Evolutionary conservation across 2,797 vertebrate genomes (phyloP).

Genomic region (Melanotaenia maccullochi): DNA sequence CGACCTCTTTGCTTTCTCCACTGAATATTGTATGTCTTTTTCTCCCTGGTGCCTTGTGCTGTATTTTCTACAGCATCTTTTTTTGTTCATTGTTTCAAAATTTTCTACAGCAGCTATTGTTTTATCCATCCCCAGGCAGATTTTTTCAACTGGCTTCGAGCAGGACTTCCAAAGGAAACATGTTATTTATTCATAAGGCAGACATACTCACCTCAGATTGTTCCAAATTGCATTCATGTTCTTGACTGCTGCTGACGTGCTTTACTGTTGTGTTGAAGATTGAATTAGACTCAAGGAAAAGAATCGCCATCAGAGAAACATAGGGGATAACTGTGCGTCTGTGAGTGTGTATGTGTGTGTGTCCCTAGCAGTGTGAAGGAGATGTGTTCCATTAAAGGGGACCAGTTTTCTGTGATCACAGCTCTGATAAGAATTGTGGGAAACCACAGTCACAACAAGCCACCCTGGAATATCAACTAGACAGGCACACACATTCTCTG

Average conservation of each 20-base stretch:
- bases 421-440: slow-evolving; percentile 77
- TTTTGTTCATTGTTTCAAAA: slow-evolving; percentile 47
- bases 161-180: slow-evolving; percentile 48
- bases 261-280: slow-evolving; percentile 65
- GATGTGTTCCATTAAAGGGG: slow-evolving; percentile 76
- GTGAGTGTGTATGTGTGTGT: slow-evolving; percentile 27
- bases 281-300: slow-evolving; percentile 73
- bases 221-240: slow-evolving; percentile 77
- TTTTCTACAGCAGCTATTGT: slow-evolving; percentile 65
- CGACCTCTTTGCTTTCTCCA: slow-evolving; percentile 50
- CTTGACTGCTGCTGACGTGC: slow-evolving; percentile 47
- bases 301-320: slow-evolving; percentile 60
- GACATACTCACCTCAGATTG: slow-evolving; percentile 73
- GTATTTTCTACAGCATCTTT: slow-evolving; percentile 40
- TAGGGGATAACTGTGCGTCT: slow-evolving; percentile 28
- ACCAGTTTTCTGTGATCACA: slow-evolving; percentile 76
- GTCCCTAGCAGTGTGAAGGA: slow-evolving; percentile 48
- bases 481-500: slow-evolving; percentile 18
- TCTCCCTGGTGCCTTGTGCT: slow-evolving; percentile 34
- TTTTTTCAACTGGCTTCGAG: slow-evolving; percentile 50
- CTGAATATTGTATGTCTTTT: slow-evolving; percentile 64
- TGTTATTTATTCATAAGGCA: slow-evolving; percentile 76
- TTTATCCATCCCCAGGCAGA: slow-evolving; percentile 64
- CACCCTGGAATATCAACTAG: slow-evolving; percentile 67
- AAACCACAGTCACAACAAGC: slow-evolving; percentile 75